Conservation (phyloP, 1,140 invertebrate genomes). For the Pseudoatta argentina region DNA sequence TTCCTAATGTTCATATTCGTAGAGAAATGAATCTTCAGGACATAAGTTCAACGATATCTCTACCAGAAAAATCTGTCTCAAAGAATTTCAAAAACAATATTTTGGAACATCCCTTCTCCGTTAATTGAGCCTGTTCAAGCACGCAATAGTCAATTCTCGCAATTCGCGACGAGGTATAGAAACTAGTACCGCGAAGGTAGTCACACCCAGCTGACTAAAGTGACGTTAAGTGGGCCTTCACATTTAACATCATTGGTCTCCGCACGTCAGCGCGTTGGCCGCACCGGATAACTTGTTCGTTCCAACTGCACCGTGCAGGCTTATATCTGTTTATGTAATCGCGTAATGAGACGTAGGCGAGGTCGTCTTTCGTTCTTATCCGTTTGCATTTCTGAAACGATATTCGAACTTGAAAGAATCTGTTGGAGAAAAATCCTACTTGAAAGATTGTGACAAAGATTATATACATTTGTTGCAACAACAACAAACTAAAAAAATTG, state of each 20-base stretch:
- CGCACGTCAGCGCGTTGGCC: constrained; percentile 59
- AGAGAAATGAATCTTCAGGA: neutral
- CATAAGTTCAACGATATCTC: neutral
- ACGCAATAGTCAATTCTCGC: constrained; percentile 25
- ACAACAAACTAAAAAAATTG: too few species aligned
- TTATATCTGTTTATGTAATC: constrained; percentile 75
- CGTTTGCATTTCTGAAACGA: constrained; percentile 28
- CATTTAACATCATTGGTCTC: constrained; percentile 73
- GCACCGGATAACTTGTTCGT: constrained; percentile 65
- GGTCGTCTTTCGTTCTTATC: constrained; percentile 64
- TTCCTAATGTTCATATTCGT: neutral
- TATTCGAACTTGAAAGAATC: neutral
- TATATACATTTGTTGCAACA: too few species aligned
- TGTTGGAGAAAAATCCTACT: neutral
- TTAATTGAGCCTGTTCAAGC: neutral
- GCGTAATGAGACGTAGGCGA: constrained; percentile 76
- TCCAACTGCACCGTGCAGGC: constrained; percentile 47
- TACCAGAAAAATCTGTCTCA: neutral
- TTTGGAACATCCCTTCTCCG: neutral
- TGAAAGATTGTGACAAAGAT: neutral
- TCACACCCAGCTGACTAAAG: constrained; percentile 71
- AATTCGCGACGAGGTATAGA: constrained; percentile 18
- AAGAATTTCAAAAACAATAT: neutral
- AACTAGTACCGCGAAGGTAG: constrained; percentile 50
- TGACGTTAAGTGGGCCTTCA: constrained; percentile 72